Percentiles rank a stretch among this genome's conserved stretches.
Evolutionary conservation across 2,888 invertebrate genomes (phyloP).

Genomic region (Camponotus fellah): DNA sequence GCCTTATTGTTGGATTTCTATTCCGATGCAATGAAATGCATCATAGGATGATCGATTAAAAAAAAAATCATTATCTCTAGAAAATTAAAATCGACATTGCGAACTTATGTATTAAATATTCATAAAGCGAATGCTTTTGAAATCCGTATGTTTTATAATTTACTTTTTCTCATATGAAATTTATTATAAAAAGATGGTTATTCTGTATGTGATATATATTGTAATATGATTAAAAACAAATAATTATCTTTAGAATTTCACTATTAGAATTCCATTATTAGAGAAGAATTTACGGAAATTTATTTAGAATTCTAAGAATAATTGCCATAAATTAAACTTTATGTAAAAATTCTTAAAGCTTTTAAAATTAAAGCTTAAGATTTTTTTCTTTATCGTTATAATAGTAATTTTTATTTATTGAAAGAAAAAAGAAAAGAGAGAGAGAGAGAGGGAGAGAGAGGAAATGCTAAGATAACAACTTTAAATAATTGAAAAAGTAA

Average conservation of each 20-base stretch:
- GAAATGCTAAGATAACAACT: no score
- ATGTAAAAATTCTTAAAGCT: not conserved
- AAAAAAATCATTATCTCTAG: conserved; percentile 20
- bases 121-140: not conserved
- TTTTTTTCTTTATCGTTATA: not conserved
- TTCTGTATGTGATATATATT: not conserved
- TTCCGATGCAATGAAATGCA: not conserved
- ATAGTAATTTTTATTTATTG: not conserved
- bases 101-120: not conserved
- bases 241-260: not conserved
- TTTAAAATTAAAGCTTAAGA: not conserved
- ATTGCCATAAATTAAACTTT: not conserved
- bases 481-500: no score
- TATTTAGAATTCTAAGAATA: not conserved
- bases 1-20: not conserved
- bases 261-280: not conserved
- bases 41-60: not conserved
- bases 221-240: not conserved
- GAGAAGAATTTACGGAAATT: no score
- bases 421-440: not conserved
- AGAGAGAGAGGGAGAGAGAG: no score
- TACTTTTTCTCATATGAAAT: not conserved
- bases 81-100: conserved; percentile 30
- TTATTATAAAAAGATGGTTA: not conserved
- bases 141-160: not conserved